Evolutionary conservation across 1,140 invertebrate species (phyloP).

Genomic region (Pogonomyrmex californicus): DNA sequence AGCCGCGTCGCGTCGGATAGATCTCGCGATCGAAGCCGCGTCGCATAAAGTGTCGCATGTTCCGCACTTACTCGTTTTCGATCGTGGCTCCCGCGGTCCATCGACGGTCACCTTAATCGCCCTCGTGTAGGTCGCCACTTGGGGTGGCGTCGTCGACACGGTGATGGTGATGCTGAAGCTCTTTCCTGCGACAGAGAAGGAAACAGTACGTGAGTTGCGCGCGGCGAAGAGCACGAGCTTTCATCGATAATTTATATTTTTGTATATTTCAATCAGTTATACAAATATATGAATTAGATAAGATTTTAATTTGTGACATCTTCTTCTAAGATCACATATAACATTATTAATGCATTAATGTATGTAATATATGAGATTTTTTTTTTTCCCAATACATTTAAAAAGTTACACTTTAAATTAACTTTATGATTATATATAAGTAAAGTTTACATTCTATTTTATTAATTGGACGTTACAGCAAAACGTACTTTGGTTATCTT

Average conservation of each 20-base stretch:
- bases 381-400: too few species aligned
- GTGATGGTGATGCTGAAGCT: slow-evolving; percentile 99
- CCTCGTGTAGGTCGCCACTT: slow-evolving; percentile 98
- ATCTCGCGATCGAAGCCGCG: slow-evolving; percentile 65
- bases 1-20: slow-evolving; percentile 46
- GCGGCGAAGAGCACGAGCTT: neutral
- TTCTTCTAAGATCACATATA: neutral
- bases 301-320: neutral
- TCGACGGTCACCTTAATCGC: slow-evolving; percentile 99
- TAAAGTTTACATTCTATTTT: neutral
- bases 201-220: neutral
- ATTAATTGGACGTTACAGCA: neutral
- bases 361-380: neutral
- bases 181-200: slow-evolving; percentile 92
- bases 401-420: too few species aligned
- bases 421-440: neutral
- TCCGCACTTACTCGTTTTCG: slow-evolving; percentile 96
- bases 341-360: neutral
- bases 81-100: slow-evolving; percentile 98
- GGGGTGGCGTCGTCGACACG: slow-evolving; percentile 95
- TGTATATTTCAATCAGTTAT: neutral
- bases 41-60: slow-evolving; percentile 65
- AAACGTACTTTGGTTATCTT: neutral
- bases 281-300: neutral
- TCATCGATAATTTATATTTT: neutral